Evolutionary conservation across 2,888 invertebrate genomes (phyloP).

Genomic region (Caradrina kadenii): DNA sequence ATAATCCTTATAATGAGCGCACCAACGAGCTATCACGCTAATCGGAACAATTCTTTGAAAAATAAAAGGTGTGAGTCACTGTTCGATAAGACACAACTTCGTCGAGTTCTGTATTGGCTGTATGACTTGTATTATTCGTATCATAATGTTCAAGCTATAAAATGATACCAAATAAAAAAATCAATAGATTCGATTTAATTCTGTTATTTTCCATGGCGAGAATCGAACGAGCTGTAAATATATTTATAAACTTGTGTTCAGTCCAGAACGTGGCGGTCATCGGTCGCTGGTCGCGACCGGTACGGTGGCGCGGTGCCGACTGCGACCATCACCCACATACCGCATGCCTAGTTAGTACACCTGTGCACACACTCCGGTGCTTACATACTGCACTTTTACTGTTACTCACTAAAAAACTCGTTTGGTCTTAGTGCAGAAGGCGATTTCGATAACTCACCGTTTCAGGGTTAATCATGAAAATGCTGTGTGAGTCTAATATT

Average conservation of each 20-base stretch:
- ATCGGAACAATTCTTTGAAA: conserved; percentile 44
- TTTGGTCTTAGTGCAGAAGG: conserved; percentile 2
- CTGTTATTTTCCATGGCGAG: conserved; percentile 42
- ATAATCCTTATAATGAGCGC: conserved; percentile 42
- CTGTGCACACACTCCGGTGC: conserved; percentile 71
- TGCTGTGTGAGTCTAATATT: background rate
- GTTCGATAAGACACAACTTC: conserved; percentile 30
- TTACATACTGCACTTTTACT: conserved; percentile 58
- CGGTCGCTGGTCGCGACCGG: conserved; percentile 50
- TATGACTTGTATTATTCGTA: conserved; percentile 6
- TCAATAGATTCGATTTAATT: conserved; percentile 32
- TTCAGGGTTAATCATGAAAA: background rate
- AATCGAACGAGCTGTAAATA: conserved; percentile 47
- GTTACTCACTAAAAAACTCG: conserved; percentile 27
- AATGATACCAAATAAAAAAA: conserved; percentile 13
- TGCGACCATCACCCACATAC: conserved; percentile 77
- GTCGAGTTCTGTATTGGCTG: conserved; percentile 13
- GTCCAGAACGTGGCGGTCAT: conserved; percentile 52
- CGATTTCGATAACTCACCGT: conserved; percentile 4
- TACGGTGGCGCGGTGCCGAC: conserved; percentile 36
- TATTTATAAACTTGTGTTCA: conserved; percentile 64
- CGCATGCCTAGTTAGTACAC: conserved; percentile 67
- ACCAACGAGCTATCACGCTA: conserved; percentile 32
- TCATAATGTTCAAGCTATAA: background rate
- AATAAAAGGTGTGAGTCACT: conserved; percentile 40